Evolutionary conservation across 2,888 invertebrate genomes (phyloP).

Genomic region (Ctenicera cuprea): DNA sequence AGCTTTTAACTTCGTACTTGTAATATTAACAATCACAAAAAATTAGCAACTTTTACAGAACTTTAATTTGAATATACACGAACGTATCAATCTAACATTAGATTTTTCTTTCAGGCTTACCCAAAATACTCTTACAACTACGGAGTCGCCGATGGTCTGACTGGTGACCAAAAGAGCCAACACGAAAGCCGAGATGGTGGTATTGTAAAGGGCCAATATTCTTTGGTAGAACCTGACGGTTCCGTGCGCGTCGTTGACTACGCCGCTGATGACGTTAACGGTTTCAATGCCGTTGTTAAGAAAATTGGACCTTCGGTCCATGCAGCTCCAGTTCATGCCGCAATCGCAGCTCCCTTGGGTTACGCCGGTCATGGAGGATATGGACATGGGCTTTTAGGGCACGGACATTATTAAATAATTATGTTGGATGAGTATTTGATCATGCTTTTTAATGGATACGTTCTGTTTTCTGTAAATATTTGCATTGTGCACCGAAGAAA

Average conservation of each 20-base stretch:
- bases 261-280: slow-evolving; percentile 60
- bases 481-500: neutral
- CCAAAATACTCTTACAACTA: slow-evolving; percentile 78
- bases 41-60: too few relatives aligned
- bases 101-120: slow-evolving; percentile 70
- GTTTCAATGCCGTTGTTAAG: slow-evolving; percentile 69
- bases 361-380: slow-evolving; percentile 42
- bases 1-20: too few relatives aligned
- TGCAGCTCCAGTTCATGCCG: slow-evolving; percentile 37
- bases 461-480: neutral
- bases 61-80: too few relatives aligned
- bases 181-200: slow-evolving; percentile 79
- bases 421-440: slow-evolving; percentile 14
- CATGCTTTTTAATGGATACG: slow-evolving; percentile 17
- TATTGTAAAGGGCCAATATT: slow-evolving; percentile 74
- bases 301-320: slow-evolving; percentile 64
- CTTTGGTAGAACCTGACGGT: slow-evolving; percentile 72
- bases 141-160: slow-evolving; percentile 77
- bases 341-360: slow-evolving; percentile 22
- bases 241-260: slow-evolving; percentile 69
- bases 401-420: slow-evolving; percentile 32
- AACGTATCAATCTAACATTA: too few relatives aligned
- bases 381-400: slow-evolving; percentile 41
- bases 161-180: slow-evolving; percentile 78
- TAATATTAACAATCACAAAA: too few relatives aligned